Conservation (phyloP, 2,797 vertebrate genomes). For the Megaceryle alcyon region DNA sequence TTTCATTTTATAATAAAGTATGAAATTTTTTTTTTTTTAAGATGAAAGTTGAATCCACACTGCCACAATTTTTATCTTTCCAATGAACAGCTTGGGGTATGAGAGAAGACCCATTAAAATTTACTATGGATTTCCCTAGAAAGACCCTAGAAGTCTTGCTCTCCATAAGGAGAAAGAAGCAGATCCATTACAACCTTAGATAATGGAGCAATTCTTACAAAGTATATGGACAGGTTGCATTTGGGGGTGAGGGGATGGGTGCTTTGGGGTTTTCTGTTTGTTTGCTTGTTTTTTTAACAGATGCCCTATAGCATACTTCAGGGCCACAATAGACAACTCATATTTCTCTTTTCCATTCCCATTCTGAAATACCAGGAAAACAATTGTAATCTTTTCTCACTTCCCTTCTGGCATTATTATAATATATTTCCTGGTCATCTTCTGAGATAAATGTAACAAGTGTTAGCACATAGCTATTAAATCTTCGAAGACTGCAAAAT, state of each 20-base stretch:
- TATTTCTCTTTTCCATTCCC: not conserved
- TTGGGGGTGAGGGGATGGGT: not conserved
- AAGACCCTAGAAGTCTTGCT: not conserved
- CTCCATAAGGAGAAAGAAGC: not conserved
- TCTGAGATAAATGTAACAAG: constrained; percentile 34
- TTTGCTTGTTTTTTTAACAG: not conserved
- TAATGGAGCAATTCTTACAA: not conserved
- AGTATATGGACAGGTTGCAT: not conserved
- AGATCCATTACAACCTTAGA: not conserved
- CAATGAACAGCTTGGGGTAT: not conserved
- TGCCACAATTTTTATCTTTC: not conserved
- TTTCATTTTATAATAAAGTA: not conserved
- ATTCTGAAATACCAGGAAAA: not conserved
- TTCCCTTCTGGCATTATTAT: not conserved
- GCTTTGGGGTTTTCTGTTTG: not conserved
- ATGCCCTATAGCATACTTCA: not conserved
- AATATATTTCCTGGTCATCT: not conserved
- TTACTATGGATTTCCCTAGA: not conserved
- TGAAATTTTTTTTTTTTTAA: not conserved
- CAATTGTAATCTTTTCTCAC: not conserved
- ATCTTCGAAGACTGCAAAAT: not conserved
- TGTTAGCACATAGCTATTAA: constrained; percentile 36
- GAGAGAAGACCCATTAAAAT: not conserved
- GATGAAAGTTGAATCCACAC: not conserved
- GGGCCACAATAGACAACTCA: not conserved